phyloP scores from a whole-genome alignment of 1,140 invertebrate genomes.

The Matsumurasca onukii region DNA sequence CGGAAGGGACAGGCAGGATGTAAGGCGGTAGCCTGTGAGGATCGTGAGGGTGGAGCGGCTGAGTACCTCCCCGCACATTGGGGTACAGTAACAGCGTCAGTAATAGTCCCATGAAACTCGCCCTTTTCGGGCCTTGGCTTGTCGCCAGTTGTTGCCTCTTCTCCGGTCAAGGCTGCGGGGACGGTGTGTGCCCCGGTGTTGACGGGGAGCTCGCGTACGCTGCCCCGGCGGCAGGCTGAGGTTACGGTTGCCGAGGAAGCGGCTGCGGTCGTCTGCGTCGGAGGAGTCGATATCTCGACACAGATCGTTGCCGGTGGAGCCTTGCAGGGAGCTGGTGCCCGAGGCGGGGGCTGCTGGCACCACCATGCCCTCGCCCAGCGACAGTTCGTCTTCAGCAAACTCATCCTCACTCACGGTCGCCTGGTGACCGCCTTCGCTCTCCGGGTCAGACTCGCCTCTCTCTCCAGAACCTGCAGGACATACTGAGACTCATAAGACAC shows the following conservation, averaged over 20 bases:
- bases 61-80: conserved; percentile 49
- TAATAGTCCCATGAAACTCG: conserved; percentile 65
- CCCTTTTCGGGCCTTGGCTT: conserved; percentile 41
- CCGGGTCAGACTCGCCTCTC: conserved; percentile 52
- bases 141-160: conserved; percentile 48
- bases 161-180: conserved; percentile 59
- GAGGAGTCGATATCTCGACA: conserved; percentile 42
- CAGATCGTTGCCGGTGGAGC: conserved; percentile 39
- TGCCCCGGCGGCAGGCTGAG: conserved; percentile 39
- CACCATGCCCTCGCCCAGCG: conserved; percentile 50
- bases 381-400: conserved; percentile 67
- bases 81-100: conserved; percentile 66
- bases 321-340: conserved; percentile 37
- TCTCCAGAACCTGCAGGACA: conserved; percentile 46
- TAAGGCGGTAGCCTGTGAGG: conserved; percentile 55
- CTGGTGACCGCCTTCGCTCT: conserved; percentile 55
- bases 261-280: conserved; percentile 42
- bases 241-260: conserved; percentile 35
- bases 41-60: conserved; percentile 45
- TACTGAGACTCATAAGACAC: too few relatives aligned
- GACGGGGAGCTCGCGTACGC: conserved; percentile 15
- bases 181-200: conserved; percentile 45
- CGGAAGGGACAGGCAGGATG: conserved; percentile 50
- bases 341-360: conserved; percentile 15
- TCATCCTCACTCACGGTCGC: conserved; percentile 64